Base-by-base conservation (phyloP, 2,888 invertebrate species). In the Lamproptera curius region DNA sequence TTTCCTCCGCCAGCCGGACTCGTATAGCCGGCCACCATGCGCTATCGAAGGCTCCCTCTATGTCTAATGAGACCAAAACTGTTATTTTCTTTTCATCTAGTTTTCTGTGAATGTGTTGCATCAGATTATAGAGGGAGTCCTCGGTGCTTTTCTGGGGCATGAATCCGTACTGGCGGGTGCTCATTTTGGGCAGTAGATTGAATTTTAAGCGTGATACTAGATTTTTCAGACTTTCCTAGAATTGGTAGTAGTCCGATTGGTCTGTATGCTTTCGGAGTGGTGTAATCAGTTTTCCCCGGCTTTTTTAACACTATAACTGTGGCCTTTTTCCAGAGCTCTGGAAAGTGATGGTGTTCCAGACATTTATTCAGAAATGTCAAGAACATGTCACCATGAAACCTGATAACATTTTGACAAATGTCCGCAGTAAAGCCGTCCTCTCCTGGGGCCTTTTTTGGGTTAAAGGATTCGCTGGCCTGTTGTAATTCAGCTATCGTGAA, bases 371-470 rank as follows among this genome's bases (percentile, higher is more conserved):
- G 2, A 0, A 37, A 2, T 2, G 15, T 2, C 2, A 43, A 23
- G 15, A 36, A 36, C n/a, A n/a, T n/a, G n/a, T n/a, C n/a, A n/a
- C n/a, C n/a, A n/a, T n/a, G n/a, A n/a, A n/a, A n/a, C n/a, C n/a
- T n/a, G n/a, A n/a, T n/a, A n/a, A n/a, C n/a, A n/a, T n/a, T n/a
- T n/a, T n/a, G n/a, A n/a, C 47, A 47, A 4, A 43, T 43, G 36
- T 43, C 43, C 8, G 55, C 50, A 1, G 53, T 51, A 16, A 55
- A 26, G 1, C 53, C 55, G 11, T 55, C 53, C 0, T 26, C 3
- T 6, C 56, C 56, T 2, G 56, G 54, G 0, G 56, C 54, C 26
- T 52, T 54, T 11, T 44, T 49, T 0, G 52, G 52, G 20, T 37
- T 37, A n/a, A 37, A 37, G 6, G n/a, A n/a, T 2, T 10, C 9